These are phyloP conservation scores for Trichoplusia ni DNA, from an alignment of 1,140 invertebrate species.

Conservation along the genomic window DNA sequence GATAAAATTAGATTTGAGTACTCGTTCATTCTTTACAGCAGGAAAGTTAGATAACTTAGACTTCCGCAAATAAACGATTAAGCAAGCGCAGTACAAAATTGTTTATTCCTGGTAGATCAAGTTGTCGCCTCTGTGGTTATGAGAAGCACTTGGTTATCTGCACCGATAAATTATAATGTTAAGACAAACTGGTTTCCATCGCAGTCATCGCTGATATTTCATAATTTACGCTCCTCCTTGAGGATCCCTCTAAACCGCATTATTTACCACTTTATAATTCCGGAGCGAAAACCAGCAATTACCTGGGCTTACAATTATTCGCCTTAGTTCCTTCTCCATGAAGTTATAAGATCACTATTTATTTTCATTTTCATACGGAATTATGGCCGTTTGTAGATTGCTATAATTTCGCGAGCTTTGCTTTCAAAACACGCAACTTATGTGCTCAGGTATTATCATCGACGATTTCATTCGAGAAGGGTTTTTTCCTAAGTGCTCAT, in stretches of 20 bases:
- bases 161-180: not conserved
- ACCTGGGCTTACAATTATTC: slow-evolving; percentile 52
- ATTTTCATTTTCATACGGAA: slow-evolving; percentile 52
- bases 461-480: slow-evolving; percentile 19
- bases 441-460: slow-evolving; percentile 29
- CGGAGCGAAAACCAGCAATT: slow-evolving; percentile 43
- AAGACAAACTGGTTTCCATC: not conserved
- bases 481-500: not conserved
- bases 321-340: slow-evolving; percentile 46
- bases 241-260: not conserved
- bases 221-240: slow-evolving; percentile 2
- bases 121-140: not conserved
- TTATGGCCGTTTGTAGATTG: slow-evolving; percentile 49
- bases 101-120: not conserved
- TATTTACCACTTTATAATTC: slow-evolving; percentile 31
- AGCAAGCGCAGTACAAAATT: not conserved
- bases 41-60: slow-evolving; percentile 10
- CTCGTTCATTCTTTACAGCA: not conserved
- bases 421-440: slow-evolving; percentile 15
- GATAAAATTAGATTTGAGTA: slow-evolving; percentile 7
- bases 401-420: slow-evolving; percentile 45
- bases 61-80: not conserved
- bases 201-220: not conserved
- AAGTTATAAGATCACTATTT: slow-evolving; percentile 36
- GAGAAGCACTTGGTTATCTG: not conserved